Evolutionary conservation across 2,113 vertebrate species (phyloP).

Genomic region (Actenoides hombroni): DNA sequence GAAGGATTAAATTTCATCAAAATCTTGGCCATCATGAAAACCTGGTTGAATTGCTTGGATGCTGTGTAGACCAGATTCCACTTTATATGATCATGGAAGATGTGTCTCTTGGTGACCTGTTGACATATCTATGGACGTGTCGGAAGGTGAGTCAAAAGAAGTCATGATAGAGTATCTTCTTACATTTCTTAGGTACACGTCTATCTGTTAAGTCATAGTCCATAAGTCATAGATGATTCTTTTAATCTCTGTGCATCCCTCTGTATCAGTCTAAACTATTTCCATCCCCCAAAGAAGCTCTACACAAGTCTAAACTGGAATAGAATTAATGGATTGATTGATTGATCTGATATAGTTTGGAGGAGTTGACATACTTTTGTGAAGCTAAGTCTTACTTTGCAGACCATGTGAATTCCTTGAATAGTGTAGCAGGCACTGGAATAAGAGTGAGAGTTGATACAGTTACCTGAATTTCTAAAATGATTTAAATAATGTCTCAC

Average conservation of each 20-base stretch:
- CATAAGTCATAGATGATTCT: not conserved
- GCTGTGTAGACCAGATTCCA: conserved; percentile 68
- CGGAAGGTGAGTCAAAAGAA: conserved; percentile 68
- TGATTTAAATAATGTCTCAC: not conserved
- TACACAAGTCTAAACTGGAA: not conserved
- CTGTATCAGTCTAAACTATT: not conserved
- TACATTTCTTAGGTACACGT: not conserved
- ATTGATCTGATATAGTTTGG: not conserved
- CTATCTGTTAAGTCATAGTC: not conserved
- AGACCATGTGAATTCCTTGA: not conserved
- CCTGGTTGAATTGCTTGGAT: conserved; percentile 73
- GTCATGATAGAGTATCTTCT: not conserved
- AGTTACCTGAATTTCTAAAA: not conserved
- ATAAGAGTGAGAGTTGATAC: not conserved
- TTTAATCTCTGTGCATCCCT: not conserved
- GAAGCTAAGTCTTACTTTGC: not conserved
- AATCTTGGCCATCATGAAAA: conserved; percentile 71
- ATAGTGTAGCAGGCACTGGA: not conserved
- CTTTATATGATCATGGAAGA: conserved; percentile 76
- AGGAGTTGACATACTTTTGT: not conserved
- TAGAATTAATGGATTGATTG: not conserved
- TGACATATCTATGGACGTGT: conserved; percentile 79
- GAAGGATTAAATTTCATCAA: conserved; percentile 71
- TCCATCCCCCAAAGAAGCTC: not conserved
- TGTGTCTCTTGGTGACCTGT: conserved; percentile 65